phyloP scores from a whole-genome alignment of 2,888 invertebrate genomes.

The Itoplectis maculator region DNA sequence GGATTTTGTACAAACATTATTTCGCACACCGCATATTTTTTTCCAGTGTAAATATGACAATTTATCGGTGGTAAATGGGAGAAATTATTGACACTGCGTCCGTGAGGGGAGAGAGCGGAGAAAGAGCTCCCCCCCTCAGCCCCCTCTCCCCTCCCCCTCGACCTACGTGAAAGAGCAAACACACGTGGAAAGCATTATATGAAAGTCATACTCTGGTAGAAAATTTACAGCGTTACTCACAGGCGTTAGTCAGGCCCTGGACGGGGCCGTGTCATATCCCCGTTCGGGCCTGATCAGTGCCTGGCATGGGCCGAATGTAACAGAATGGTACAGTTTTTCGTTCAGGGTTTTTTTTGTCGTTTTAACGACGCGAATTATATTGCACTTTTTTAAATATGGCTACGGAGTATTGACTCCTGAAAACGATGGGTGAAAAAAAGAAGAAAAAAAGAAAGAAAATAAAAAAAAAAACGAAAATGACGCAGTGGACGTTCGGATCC shows the following conservation, averaged over 20 bases:
- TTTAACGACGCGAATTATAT: neutral
- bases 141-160: too few relatives aligned
- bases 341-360: neutral
- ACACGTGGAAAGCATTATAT: slow-evolving; percentile 20
- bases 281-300: too few relatives aligned
- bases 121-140: slow-evolving; percentile 50
- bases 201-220: neutral
- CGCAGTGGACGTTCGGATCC: slow-evolving; percentile 78
- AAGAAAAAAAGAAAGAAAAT: neutral
- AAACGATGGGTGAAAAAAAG: slow-evolving; percentile 26
- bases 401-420: slow-evolving; percentile 9
- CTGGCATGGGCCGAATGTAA: too few relatives aligned
- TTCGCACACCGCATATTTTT: neutral
- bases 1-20: slow-evolving; percentile 26
- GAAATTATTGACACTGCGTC: slow-evolving; percentile 34
- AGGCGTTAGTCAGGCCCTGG: too few relatives aligned
- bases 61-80: slow-evolving; percentile 32
- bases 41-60: neutral
- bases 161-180: neutral
- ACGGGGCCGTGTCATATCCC: too few relatives aligned
- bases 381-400: slow-evolving; percentile 6
- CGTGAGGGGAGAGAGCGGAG: slow-evolving; percentile 51
- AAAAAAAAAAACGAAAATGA: slow-evolving; percentile 68
- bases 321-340: neutral
- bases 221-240: too few relatives aligned